These are phyloP conservation scores for Larimichthys polyactis DNA, from an alignment of 2,113 vertebrate species.

Conservation along the genomic window DNA sequence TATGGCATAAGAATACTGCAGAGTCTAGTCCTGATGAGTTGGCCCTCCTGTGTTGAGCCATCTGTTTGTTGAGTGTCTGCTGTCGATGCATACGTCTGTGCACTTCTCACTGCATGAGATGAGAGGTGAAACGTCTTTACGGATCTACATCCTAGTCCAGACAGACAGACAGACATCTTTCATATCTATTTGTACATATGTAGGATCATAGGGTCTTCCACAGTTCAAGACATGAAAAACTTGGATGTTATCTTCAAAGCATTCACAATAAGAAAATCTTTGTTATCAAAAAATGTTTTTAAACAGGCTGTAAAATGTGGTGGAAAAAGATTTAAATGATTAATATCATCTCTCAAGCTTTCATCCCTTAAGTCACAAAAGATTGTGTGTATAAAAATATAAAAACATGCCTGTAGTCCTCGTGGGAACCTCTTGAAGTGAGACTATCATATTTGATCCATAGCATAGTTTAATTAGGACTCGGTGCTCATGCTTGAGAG, in stretches of 20 bases:
- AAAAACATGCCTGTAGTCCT: constrained; percentile 3
- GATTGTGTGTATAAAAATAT: not conserved
- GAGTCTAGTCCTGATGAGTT: too few relatives aligned
- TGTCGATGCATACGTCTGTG: too few relatives aligned
- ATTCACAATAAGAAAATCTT: not conserved
- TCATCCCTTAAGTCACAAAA: constrained; percentile 2
- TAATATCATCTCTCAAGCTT: not conserved
- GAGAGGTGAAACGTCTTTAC: too few relatives aligned
- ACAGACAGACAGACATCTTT: too few relatives aligned
- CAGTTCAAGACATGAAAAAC: too few relatives aligned
- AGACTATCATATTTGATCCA: constrained; percentile 1
- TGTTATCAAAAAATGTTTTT: rapidly evolving
- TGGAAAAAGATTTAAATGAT: not conserved
- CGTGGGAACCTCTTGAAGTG: constrained; percentile 5
- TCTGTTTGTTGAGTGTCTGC: too few relatives aligned
- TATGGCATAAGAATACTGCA: too few relatives aligned
- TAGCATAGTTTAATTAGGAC: constrained; percentile 37
- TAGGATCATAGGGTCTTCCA: too few relatives aligned
- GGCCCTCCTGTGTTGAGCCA: too few relatives aligned
- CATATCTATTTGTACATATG: too few relatives aligned
- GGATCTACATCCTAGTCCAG: too few relatives aligned
- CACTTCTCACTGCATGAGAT: too few relatives aligned
- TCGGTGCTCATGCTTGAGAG: constrained; percentile 3
- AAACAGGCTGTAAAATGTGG: not conserved
- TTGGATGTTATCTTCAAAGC: not conserved